phyloP scores from a whole-genome alignment of 2,888 invertebrate species.

The Rutpela maculata region DNA sequence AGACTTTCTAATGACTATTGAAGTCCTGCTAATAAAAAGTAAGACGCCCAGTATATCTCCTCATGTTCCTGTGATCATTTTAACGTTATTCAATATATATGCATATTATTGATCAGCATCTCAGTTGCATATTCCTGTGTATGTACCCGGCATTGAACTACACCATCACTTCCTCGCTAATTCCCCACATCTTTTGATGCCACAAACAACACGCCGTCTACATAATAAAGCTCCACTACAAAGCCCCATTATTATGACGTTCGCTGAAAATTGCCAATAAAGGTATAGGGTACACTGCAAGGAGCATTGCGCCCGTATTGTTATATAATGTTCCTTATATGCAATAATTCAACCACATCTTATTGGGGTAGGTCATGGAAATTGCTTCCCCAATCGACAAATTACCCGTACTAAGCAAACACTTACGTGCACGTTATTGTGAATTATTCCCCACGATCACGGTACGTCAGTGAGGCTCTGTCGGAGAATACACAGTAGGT shows the following conservation, averaged over 20 bases:
- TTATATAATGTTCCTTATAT: constrained; percentile 19
- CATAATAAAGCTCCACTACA: constrained; percentile 33
- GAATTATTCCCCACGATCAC: constrained; percentile 61
- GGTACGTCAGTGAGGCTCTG: constrained; percentile 53
- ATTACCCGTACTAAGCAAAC: constrained; percentile 64
- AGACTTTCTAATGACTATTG: no score
- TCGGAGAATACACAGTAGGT: background rate
- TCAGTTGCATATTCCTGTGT: background rate
- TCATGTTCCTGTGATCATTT: no score
- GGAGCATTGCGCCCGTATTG: constrained; percentile 15
- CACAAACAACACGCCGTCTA: constrained; percentile 27
- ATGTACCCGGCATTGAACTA: background rate
- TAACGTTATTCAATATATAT: no score
- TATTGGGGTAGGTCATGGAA: constrained; percentile 56
- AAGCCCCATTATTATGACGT: constrained; percentile 36
- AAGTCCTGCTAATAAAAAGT: no score
- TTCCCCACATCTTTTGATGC: constrained; percentile 32
- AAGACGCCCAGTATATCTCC: no score
- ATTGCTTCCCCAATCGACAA: constrained; percentile 57
- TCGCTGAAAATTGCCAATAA: constrained; percentile 43
- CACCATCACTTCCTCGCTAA: background rate
- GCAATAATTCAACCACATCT: constrained; percentile 48
- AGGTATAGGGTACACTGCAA: constrained; percentile 23
- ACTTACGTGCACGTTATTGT: constrained; percentile 64
- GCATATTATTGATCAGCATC: background rate